Percentiles rank a stretch among this genome's conserved stretches.
Conservation (phyloP, 1,140 invertebrate species). For the Hyposmocoma kahamanoa region DNA sequence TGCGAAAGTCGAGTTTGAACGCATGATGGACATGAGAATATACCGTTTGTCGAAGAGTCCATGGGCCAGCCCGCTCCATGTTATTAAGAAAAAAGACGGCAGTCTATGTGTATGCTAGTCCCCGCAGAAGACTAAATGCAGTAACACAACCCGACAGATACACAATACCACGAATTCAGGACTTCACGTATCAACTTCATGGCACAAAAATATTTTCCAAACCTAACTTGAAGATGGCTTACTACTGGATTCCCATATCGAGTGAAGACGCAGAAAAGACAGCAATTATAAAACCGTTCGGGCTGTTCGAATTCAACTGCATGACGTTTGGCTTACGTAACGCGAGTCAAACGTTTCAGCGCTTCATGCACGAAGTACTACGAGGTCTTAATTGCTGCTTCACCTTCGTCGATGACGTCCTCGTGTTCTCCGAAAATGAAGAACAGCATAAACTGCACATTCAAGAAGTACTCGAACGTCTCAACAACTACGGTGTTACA, state of each 20-base stretch:
- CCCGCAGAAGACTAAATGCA: neutral
- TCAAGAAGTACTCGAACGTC: constrained; percentile 26
- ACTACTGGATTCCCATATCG: constrained; percentile 54
- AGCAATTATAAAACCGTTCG: constrained; percentile 32
- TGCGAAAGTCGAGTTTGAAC: constrained; percentile 26
- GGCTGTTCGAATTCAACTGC: constrained; percentile 2
- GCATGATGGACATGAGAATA: constrained; percentile 12
- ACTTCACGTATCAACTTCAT: constrained; percentile 35
- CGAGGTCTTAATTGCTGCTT: constrained; percentile 24
- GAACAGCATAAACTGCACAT: neutral
- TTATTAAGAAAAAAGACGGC: neutral
- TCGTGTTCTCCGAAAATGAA: neutral
- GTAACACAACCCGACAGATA: constrained; percentile 1
- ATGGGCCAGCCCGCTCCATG: neutral
- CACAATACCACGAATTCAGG: constrained; percentile 30
- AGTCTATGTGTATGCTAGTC: neutral
- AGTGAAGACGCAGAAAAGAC: constrained; percentile 45
- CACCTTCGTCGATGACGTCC: constrained; percentile 43
- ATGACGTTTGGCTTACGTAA: constrained; percentile 65
- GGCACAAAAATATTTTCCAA: constrained; percentile 29
- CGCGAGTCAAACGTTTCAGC: constrained; percentile 67
- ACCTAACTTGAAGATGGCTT: constrained; percentile 59
- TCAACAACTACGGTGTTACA: constrained; percentile 5
- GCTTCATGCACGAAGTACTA: constrained; percentile 66
- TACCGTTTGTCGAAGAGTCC: neutral